Evolutionary conservation across 2,113 vertebrate genomes (phyloP), one percentile per base, ranked within the genome.

Genomic region (Pterocles orientalis): DNA sequence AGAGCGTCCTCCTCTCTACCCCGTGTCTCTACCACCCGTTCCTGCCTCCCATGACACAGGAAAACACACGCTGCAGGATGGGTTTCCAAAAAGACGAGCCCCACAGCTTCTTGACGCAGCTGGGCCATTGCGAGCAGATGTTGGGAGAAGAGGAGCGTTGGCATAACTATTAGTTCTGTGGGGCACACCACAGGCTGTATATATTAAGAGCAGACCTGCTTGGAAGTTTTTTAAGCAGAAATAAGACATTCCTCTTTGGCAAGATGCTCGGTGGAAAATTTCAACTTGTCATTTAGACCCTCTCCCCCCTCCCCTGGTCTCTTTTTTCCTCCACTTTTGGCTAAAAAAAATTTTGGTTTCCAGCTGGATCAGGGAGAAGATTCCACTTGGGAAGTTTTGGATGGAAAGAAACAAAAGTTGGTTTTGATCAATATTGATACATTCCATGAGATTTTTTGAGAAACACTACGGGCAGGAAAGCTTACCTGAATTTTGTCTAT

Each of bases 381-480:
- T 83, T 83, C 57, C 28, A 15, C 25, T 43, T 2, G 13, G 18
- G 47, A 50, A 17, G 24, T 10, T 36, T 70, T 50, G 17, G 10
- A 45, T 58, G 50, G 48, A 72, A 83, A 56, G 61, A 34, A 69
- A 34, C 9, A 48, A 64, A 72, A 73, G 6, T 4, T 17, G 10
- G 2, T 50, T 71, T 31, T 64, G 36, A 24, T 31, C 0, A 2
- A 47, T 84, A 53, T 8, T 9, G 6, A 3, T 33, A 4, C 0
- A 1, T 41, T 60, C 48, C 3, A 1, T 6, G 25, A 29, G 4
- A 18, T 64, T 77, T 57, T 57, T 43, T 90, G 26, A 45, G 51
- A 50, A 83, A 45, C 7, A 1, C 6, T 65, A 20, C 8, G 7
- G 20, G 33, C 19, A 23, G 41, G 21, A 45, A 78, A 39, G 5